Base-by-base conservation (phyloP, 2,113 vertebrate species). In the Paratilapia polleni region DNA sequence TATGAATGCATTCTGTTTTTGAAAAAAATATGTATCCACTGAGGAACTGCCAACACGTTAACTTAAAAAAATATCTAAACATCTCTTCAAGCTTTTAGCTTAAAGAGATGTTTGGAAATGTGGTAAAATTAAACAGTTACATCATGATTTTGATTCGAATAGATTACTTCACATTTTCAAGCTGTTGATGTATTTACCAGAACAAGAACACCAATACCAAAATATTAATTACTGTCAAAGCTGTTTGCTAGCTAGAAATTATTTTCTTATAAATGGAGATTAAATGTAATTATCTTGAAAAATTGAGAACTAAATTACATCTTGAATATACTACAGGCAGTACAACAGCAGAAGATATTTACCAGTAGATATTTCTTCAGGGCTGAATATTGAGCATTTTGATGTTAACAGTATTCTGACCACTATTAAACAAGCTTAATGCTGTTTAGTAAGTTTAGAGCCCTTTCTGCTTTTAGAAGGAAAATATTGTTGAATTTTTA, bases 141-240 rank as follows among this genome's bases (percentile, higher is more conserved):
- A 5, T 84, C 78, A 79, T 77, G 84, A 81, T 82, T 85, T 87
- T 80, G 78, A 89, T 82, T 85, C 79, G 22, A 80, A 68, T 56
- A 43, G 81, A 88, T 85, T 87, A 81, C 57, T 60, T 86, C 74
- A 86, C 24, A 63, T 80, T 92, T 84, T 85, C 26, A 61, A 83
- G 83, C 58, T 88, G 19, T 86, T 83, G 41, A 79, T 49, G 87
- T 85, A 57, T 88, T 92, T 82, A 84, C 73, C 15, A 36, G 13
- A 49, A 26, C 75, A 82, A 58, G 34, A 75, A 73, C 15, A 41
- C 20, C 1, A 22, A 12, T 0, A 59, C 4, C 43, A 59, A 3
- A 14, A 24, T n/a, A 36, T 20, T 10, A 15, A 56, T 20, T n/a
- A 77, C 17, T 8, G 24, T 52, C 10, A 74, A 19, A 12, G 13